Percentiles rank a stretch among this genome's conserved stretches.
These are phyloP conservation scores for Paramormyrops kingsleyae DNA, from an alignment of 2,113 vertebrate species.

Conservation along the genomic window DNA sequence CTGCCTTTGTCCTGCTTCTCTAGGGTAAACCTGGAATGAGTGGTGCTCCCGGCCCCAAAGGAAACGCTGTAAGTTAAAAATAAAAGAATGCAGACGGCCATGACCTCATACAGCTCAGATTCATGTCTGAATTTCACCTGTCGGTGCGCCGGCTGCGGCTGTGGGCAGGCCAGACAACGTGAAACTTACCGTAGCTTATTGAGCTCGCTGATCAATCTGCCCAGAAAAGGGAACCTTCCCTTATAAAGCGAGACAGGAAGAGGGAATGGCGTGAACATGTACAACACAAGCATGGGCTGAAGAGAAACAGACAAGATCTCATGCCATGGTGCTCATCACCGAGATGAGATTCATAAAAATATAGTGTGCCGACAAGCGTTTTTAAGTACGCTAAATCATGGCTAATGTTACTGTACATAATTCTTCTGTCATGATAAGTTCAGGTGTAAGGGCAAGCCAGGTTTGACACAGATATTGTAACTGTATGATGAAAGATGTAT, in stretches of 20 bases:
- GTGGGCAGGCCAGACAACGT: background rate
- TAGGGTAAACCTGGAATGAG: conserved; percentile 65
- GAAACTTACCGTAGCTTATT: background rate
- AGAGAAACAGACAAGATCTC: background rate
- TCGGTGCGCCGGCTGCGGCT: background rate
- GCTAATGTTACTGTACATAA: background rate
- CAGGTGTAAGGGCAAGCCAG: background rate
- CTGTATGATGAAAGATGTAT: background rate
- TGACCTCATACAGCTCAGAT: background rate
- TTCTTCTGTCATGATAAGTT: background rate
- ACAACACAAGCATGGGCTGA: background rate
- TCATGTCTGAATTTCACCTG: background rate
- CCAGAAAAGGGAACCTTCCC: background rate
- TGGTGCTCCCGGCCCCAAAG: conserved; percentile 68
- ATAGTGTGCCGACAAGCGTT: background rate
- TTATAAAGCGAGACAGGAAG: background rate
- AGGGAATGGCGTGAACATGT: background rate
- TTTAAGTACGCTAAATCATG: background rate
- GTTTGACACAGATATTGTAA: background rate
- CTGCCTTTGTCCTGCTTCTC: conserved; percentile 17
- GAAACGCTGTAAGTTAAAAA: conserved; percentile 62
- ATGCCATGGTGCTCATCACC: background rate
- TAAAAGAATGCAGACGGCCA: background rate
- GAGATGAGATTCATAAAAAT: background rate
- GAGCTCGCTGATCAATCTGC: background rate